A percentile compares a stretch with the other conserved stretches of the same genome.
These are phyloP conservation scores for Mylabris phalerata DNA, from an alignment of 1,140 invertebrate species.

Conservation along the genomic window DNA sequence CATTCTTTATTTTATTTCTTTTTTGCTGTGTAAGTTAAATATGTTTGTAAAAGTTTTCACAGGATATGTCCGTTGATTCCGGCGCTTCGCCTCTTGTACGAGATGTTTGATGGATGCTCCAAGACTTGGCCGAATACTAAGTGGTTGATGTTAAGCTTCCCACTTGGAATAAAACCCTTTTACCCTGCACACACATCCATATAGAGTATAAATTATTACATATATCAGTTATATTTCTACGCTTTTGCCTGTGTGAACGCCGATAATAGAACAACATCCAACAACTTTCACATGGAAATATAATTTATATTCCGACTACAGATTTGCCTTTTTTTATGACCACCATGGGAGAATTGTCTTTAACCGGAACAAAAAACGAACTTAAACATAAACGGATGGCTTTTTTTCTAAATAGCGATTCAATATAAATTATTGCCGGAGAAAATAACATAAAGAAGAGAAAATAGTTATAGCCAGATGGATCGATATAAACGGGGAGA, in stretches of 20 bases:
- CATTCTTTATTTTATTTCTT: no score
- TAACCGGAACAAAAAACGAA: neutral
- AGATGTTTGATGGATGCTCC: conserved; percentile 13
- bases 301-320: conserved; percentile 10
- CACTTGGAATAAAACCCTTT: neutral
- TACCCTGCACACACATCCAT: neutral
- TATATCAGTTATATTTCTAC: conserved; percentile 16
- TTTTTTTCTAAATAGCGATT: neutral
- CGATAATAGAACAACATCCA: conserved; percentile 5
- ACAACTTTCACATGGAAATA: neutral
- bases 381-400: neutral
- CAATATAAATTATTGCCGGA: no score
- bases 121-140: conserved; percentile 6
- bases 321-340: conserved; percentile 9
- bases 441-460: neutral
- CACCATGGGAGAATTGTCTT: neutral
- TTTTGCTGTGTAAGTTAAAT: no score
- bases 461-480: no score
- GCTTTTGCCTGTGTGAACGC: conserved; percentile 9
- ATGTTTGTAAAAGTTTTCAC: no score
- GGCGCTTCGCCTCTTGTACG: neutral
- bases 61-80: no score
- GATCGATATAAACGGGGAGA: no score
- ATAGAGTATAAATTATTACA: conserved; percentile 10
- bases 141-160: conserved; percentile 6